A percentile compares a stretch with the other conserved stretches of the same genome.
These are phyloP conservation scores for Odocoileus hemionus DNA, from an alignment of 2,113 vertebrate genomes.

Conservation along the genomic window DNA sequence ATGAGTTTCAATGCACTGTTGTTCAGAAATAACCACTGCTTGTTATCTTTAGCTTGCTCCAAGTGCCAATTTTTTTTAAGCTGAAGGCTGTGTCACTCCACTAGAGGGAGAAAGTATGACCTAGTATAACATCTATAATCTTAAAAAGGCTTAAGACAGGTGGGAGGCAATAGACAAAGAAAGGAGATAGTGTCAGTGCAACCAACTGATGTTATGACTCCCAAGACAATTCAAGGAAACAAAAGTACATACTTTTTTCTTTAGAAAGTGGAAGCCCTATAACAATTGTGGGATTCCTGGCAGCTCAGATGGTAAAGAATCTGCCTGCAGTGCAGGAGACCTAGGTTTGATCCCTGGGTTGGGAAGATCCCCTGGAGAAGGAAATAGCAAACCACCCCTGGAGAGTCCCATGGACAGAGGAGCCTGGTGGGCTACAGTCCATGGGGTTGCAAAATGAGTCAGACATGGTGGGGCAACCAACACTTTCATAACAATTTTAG, in stretches of 20 bases:
- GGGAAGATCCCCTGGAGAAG: not conserved
- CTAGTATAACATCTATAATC: not conserved
- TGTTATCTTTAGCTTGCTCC: conserved; percentile 22
- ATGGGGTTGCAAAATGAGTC: not conserved
- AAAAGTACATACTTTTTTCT: not conserved
- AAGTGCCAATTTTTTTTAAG: not conserved
- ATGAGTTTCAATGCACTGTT: not conserved
- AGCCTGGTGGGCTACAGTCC: not conserved
- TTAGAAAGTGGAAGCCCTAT: not conserved
- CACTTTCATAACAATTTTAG: not conserved
- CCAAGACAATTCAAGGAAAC: conserved; percentile 4
- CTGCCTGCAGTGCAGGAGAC: not conserved
- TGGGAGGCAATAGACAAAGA: not conserved
- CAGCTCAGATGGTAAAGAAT: not conserved
- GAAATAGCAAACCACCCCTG: not conserved
- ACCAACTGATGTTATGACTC: not conserved
- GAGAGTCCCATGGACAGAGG: not conserved
- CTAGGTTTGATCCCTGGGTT: not conserved
- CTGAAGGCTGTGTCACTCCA: not conserved
- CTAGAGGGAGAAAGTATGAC: not conserved
- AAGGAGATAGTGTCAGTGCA: not conserved
- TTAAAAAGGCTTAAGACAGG: not conserved
- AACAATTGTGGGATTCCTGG: not conserved
- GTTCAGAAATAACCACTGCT: not conserved
- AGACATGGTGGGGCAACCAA: not conserved